Conservation (phyloP, 2,888 invertebrate genomes). For the Spisula solida region DNA sequence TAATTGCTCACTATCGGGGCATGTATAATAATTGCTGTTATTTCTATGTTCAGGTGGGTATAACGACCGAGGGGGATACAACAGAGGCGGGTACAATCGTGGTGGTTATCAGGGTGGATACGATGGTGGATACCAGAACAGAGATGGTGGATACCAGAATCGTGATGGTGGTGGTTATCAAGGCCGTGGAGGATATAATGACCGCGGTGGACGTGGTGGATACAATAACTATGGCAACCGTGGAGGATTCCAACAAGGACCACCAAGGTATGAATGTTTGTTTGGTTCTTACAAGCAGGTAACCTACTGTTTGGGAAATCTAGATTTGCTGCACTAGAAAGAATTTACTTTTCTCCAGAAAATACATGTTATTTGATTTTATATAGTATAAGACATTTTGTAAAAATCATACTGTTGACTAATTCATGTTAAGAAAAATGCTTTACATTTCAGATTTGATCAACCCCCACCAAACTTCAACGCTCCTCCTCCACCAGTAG, state of each 20-base stretch:
- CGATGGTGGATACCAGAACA: conserved; percentile 69
- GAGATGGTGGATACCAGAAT: conserved; percentile 65
- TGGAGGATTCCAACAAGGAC: conserved; percentile 51
- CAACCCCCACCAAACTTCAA: conserved; percentile 65
- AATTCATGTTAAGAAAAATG: neutral
- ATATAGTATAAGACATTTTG: too few relatives aligned
- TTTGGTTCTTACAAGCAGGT: neutral
- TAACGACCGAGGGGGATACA: conserved; percentile 89
- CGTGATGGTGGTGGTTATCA: conserved; percentile 68
- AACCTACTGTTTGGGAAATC: too few relatives aligned
- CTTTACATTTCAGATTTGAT: conserved; percentile 60
- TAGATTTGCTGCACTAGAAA: too few relatives aligned
- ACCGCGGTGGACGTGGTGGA: conserved; percentile 64
- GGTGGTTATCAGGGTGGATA: conserved; percentile 63
- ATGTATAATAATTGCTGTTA: neutral
- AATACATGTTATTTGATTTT: too few relatives aligned
- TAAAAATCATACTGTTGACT: neutral
- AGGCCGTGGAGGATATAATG: conserved; percentile 55
- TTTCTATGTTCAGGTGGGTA: conserved; percentile 25
- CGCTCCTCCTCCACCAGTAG: conserved; percentile 52
- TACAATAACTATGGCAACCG: conserved; percentile 67
- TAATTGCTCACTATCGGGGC: too few relatives aligned
- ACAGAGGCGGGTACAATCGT: conserved; percentile 86
- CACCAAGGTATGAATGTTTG: conserved; percentile 30
- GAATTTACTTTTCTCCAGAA: too few relatives aligned